These are phyloP conservation scores for Sciurus niger DNA, from an alignment of 2,113 vertebrate species.

Conservation along the genomic window DNA sequence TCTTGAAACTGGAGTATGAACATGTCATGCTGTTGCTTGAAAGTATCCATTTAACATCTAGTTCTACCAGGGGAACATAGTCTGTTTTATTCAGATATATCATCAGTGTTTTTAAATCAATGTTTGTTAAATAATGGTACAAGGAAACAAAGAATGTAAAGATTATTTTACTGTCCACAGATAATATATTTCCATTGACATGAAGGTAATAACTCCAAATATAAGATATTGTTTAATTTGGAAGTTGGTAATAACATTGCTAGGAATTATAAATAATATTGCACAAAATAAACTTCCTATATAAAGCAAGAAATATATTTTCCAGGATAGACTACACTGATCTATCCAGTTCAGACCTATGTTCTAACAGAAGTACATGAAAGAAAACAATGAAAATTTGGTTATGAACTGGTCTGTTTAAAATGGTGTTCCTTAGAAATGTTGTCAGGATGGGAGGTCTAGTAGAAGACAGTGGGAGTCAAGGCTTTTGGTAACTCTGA, in stretches of 20 bases:
- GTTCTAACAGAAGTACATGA: neutral
- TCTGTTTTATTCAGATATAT: neutral
- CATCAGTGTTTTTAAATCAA: neutral
- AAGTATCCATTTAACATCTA: neutral
- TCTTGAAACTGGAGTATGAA: neutral
- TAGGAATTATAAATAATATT: slow-evolving; percentile 27
- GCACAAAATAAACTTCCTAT: neutral
- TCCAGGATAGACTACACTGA: neutral
- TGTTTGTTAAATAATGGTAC: neutral
- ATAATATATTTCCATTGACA: slow-evolving; percentile 4
- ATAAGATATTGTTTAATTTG: slow-evolving; percentile 10
- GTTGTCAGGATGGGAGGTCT: neutral
- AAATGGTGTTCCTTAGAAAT: neutral
- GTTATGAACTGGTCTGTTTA: neutral
- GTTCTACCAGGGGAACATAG: neutral
- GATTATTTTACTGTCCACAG: neutral
- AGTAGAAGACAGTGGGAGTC: neutral
- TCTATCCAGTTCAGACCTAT: neutral
- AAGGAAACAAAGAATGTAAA: neutral
- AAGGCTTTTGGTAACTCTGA: neutral
- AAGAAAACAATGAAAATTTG: neutral
- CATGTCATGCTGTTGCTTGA: neutral
- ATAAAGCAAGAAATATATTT: slow-evolving; percentile 41
- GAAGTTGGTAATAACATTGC: neutral
- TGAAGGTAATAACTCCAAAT: slow-evolving; percentile 3